Conservation (phyloP, 2,797 vertebrate genomes). For the Xiphorhynchus erythropygius region DNA sequence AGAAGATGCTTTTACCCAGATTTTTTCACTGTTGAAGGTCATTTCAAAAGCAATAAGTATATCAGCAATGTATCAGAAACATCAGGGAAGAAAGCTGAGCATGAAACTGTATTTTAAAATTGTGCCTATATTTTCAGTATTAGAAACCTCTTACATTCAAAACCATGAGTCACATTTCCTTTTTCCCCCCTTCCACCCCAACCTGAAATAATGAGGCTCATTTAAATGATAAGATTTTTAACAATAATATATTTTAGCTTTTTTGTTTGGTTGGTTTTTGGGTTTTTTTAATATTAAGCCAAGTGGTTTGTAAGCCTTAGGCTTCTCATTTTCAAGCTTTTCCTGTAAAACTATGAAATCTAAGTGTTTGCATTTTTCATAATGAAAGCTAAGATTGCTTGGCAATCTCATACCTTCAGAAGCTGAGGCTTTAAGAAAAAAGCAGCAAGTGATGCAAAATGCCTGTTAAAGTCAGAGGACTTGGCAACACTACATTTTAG, state of each 20-base stretch:
- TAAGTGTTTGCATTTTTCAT: neutral
- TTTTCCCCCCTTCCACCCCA: neutral
- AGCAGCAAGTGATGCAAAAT: neutral
- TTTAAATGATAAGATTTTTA: neutral
- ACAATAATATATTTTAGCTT: neutral
- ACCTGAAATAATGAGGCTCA: neutral
- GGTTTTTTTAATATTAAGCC: neutral
- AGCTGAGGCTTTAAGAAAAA: neutral
- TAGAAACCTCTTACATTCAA: neutral
- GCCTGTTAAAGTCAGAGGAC: neutral
- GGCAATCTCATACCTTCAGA: neutral
- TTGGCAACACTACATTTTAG: neutral
- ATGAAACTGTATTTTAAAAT: neutral
- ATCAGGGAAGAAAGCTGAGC: neutral
- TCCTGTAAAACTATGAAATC: neutral
- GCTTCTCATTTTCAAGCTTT: neutral
- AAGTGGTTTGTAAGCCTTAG: neutral
- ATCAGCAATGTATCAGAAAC: neutral
- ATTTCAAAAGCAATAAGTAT: neutral
- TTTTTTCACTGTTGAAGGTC: neutral
- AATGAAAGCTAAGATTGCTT: neutral
- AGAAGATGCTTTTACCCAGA: neutral
- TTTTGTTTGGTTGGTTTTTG: no score
- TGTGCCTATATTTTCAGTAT: neutral
- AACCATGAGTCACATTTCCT: neutral